Evolutionary conservation across 2,888 invertebrate species (phyloP), one percentile per base, ranked within the genome.

Genomic region (Chrysolina americana): DNA sequence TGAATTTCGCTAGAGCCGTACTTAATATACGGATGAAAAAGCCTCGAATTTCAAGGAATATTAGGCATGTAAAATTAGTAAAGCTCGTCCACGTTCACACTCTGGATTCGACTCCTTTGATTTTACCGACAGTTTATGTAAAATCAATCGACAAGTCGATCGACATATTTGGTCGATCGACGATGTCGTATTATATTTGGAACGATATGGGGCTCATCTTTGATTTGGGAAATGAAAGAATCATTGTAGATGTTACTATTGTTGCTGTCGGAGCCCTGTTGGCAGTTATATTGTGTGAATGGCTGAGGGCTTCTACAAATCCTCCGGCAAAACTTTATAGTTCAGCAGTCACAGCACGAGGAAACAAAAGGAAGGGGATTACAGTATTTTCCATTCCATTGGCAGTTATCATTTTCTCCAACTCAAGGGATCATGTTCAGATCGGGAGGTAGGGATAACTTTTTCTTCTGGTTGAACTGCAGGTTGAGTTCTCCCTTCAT

Each of bases 201-300:
- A 17, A 97, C 95, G 4, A 95, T 96, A 87, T 97, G 97, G 0
- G 97, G 97, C 89, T 97, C 97, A 87, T 97, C 97, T 88, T 97
- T 97, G 73, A 96, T 93, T 74, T 93, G 88, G 82, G 87, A 77
- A 83, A 87, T 70, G 84, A 88, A 81, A 15, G 94, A 89, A 85
- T 92, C 93, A 68, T 94, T 94, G 88, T 94, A 95, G 4, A 92
- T 91, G 21, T 91, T 91, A 63, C 91, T 91, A 10, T 90, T 75
- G 53, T 84, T 83, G 68, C 83, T 84, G 68, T 84, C 84, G 0
- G 84, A 84, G n/a, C 81, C 83, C 19, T 82, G 82, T 56, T 81
- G 79, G 11, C 92, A 93, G 83, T 93, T 93, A 80, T 92, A 87
- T 94, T 93, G 84, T 95, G 95, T 47, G 98, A 89, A 88, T 95